These are phyloP conservation scores for Bedellia somnulentella DNA, from an alignment of 2,888 invertebrate species.

Conservation along the genomic window DNA sequence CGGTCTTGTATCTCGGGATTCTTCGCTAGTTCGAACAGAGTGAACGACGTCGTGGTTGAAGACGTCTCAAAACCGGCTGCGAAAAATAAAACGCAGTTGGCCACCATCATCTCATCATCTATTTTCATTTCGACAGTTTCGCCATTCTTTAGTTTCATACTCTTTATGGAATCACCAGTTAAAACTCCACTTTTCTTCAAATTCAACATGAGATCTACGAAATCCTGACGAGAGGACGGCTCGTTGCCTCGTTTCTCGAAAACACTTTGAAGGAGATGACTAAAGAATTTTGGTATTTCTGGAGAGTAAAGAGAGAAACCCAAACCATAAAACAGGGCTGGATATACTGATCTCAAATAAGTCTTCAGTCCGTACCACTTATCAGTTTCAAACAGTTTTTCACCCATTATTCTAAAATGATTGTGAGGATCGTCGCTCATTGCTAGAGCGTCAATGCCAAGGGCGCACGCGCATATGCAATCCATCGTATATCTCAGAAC, in stretches of 20 bases:
- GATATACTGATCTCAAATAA: constrained; percentile 17
- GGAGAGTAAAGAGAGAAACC: constrained; percentile 14
- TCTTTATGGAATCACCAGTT: constrained; percentile 10
- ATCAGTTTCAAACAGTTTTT: constrained; percentile 13
- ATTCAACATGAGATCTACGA: constrained; percentile 11
- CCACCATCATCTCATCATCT: constrained; percentile 38
- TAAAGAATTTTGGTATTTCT: constrained; percentile 16
- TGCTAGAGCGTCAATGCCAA: constrained; percentile 19
- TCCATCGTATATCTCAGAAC: constrained; percentile 20
- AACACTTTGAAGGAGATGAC: constrained; percentile 3
- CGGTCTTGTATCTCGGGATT: constrained; percentile 38
- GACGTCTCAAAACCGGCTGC: constrained; percentile 58
- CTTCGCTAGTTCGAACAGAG: constrained; percentile 44
- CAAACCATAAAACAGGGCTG: constrained; percentile 17
- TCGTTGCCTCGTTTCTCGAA: constrained; percentile 8
- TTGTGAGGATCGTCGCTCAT: constrained; percentile 15
- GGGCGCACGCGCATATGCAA: constrained; percentile 17
- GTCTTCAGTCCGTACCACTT: constrained; percentile 11
- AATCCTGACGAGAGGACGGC: constrained; percentile 10
- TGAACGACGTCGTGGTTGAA: constrained; percentile 39
- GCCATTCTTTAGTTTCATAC: constrained; percentile 9
- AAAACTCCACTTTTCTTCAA: constrained; percentile 10
- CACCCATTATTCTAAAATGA: constrained; percentile 16
- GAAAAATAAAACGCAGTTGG: constrained; percentile 55
- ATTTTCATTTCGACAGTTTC: constrained; percentile 20